Base-by-base conservation (phyloP, 2,113 vertebrate genomes). In the Holacanthus passer region DNA sequence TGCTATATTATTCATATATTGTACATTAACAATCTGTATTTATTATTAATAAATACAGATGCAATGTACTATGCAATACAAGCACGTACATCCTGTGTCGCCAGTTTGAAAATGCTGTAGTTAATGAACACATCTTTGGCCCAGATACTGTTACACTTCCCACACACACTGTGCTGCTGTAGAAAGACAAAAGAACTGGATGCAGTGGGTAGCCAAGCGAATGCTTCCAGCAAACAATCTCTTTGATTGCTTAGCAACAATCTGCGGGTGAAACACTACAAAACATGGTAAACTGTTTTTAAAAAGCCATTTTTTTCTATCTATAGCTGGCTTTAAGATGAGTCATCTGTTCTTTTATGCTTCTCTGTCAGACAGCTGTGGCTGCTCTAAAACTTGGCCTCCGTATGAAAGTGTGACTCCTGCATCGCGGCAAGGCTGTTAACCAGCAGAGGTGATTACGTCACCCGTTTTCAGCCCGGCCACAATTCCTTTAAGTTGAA, bases 231-330 rank as follows among this genome's bases (percentile, higher is more conserved):
- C 37, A 55, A 48, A 65, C 39, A 56, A 55, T 48, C 48, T 56
- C 13, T 59, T 55, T 77, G 71, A 87, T 63, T 65, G 50, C 69
- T 68, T 62, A 73, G 69, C 69, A 84, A 79, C 80, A 71, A 64
- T 70, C 68, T 84, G 72, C 7, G 60, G 67, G 48, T 83, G 55
- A 81, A 73, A 59, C 4, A 32, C 59, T 12, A 41, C 7, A 47
- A 32, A 73, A 65, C 2, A 27, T 1, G 4, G 16, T 29, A 7
- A 62, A 67, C 22, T 20, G 73, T 50, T 24, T 77, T 66, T 70
- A 29, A 74, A 50, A 67, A 64, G 47, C n/a, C 10, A 13, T 58
- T 41, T 41, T 45, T 22, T 41, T 41, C 50, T 22, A 50, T 77
- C n/a, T 64, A n/a, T n/a, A 2, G 50, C 59, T 50, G 24, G 47